Conservation (phyloP, 2,888 invertebrate genomes). For the Pyrochroa serraticornis region DNA sequence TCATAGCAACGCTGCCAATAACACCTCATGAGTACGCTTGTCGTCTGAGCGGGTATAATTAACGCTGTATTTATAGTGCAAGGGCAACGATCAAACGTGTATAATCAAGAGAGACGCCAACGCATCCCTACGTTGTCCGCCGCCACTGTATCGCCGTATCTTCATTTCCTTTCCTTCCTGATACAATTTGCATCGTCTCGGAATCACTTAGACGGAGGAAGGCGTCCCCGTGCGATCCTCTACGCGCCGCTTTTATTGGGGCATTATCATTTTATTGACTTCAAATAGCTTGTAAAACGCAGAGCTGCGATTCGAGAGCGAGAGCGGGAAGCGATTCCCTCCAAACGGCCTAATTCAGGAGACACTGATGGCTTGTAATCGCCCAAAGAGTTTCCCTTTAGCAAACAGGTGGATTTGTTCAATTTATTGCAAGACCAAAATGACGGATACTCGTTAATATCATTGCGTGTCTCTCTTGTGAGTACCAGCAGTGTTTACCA, state of each 20-base stretch:
- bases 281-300: constrained; percentile 64
- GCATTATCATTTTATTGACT: constrained; percentile 63
- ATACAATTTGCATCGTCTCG: constrained; percentile 58
- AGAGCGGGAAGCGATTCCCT: constrained; percentile 56
- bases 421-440: constrained; percentile 48
- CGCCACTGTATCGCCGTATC: constrained; percentile 29
- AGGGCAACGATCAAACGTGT: constrained; percentile 53
- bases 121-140: constrained; percentile 22
- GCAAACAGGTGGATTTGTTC: constrained; percentile 59
- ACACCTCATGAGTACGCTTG: constrained; percentile 54
- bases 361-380: constrained; percentile 61
- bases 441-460: constrained; percentile 16
- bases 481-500: no score
- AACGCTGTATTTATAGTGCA: constrained; percentile 58
- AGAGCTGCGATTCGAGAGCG: constrained; percentile 56
- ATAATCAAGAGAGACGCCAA: constrained; percentile 9
- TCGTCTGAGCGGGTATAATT: constrained; percentile 57
- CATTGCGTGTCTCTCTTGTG: not conserved
- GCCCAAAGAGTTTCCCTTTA: constrained; percentile 54
- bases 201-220: constrained; percentile 55
- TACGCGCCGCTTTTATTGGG: constrained; percentile 57
- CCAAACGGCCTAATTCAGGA: constrained; percentile 60
- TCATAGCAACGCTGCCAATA: constrained; percentile 56
- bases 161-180: constrained; percentile 51
- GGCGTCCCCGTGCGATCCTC: constrained; percentile 47